Conservation (phyloP, 2,797 vertebrate species). For the Notamacropus eugenii region DNA sequence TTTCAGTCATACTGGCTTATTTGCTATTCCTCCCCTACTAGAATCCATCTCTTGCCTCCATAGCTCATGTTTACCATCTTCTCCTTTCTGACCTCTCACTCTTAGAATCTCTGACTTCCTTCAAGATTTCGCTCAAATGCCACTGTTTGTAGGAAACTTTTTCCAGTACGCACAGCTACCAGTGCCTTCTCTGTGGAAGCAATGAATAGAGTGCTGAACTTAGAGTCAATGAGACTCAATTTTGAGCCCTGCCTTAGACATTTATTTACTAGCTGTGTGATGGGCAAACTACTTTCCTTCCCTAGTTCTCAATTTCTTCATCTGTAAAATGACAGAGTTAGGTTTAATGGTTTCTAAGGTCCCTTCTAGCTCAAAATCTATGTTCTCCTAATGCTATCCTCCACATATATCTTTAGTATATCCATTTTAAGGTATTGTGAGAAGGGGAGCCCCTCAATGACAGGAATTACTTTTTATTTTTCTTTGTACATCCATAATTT, state of each 20-base stretch:
- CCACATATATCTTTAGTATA: neutral
- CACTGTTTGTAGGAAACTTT: neutral
- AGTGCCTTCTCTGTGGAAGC: neutral
- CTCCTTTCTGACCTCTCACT: neutral
- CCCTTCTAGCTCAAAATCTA: neutral
- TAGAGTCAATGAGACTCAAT: neutral
- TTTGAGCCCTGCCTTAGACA: neutral
- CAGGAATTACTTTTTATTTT: neutral
- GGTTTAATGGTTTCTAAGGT: neutral
- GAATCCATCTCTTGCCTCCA: neutral
- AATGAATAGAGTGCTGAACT: neutral
- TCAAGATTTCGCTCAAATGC: neutral
- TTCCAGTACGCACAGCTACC: neutral
- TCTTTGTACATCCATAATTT: neutral
- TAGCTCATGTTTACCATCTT: neutral
- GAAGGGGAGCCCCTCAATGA: neutral
- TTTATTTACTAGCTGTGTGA: neutral
- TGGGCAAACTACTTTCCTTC: neutral
- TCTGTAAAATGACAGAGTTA: neutral
- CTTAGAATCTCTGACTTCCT: neutral
- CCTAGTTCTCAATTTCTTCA: neutral
- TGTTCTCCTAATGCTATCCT: neutral
- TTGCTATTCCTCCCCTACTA: neutral
- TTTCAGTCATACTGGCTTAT: neutral
- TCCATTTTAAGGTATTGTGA: neutral